Evolutionary conservation across 2,113 vertebrate species (phyloP), one percentile per base, ranked within the genome.

Genomic region (Helogale parvula): DNA sequence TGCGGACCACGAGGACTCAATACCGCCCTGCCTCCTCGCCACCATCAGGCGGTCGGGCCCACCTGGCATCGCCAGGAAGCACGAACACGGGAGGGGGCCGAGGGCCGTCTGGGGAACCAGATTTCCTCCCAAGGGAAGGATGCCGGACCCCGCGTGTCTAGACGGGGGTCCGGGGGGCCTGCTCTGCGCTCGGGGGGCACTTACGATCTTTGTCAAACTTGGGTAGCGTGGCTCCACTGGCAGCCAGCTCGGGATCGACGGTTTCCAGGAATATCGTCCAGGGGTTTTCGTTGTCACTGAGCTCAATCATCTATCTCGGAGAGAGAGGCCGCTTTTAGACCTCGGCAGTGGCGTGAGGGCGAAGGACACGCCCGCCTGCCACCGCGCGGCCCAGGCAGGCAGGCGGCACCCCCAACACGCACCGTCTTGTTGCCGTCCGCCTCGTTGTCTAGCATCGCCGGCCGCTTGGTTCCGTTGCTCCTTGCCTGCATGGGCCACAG

Each of bases 211-310:
- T 99, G 98, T 99, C 99, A 98, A 99, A 99, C 98, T 99, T 99
- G 98, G 99, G 99, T 98, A 99, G 99, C 7, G 99, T 99, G 88
- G 99, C 99, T 91, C 99, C 99, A 17, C 99, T 99, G 98, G 99
- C 99, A 13, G 99, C 99, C 99, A 99, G 99, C 98, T 99, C 99
- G 54, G 99, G 99, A 98, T 99, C 99, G 94, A 99, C 99, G 0
- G 99, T 99, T 98, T 99, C 99, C 99, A 99, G 99, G 99, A 99
- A 99, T 99, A 99, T 99, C 98, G 99, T 99, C 99, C 99, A 99
- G 25, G 99, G 99, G 98, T 99, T 99, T 98, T 99, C 99, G 86
- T 99, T 99, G 98, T 99, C 99, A 94, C 99, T 99, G 98, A 99
- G 99, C 97, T 99, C 99, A 94, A 99, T 99, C 99, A 99, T 99